These are phyloP conservation scores for Parazoanthus swiftii DNA, from an alignment of 92 coral and sea anemone species.

Conservation along the genomic window DNA sequence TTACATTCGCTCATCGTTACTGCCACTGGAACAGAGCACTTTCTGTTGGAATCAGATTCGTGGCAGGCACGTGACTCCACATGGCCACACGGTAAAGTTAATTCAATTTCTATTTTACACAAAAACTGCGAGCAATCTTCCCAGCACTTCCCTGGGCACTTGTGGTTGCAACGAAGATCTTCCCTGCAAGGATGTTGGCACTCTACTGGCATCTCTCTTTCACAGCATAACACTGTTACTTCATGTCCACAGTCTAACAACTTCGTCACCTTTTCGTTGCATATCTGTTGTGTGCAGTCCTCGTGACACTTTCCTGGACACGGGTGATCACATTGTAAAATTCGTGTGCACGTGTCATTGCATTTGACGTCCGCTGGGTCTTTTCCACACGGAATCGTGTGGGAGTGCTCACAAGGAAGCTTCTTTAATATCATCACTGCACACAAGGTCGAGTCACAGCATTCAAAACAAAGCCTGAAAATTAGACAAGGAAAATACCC, in stretches of 20 bases:
- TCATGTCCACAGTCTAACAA: constrained; percentile 46
- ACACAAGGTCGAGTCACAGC: constrained; percentile 47
- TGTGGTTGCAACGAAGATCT: constrained; percentile 11
- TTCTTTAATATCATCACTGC: constrained; percentile 17
- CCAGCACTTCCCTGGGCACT: constrained; percentile 22
- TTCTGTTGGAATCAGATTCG: background rate
- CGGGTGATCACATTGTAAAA: constrained; percentile 64
- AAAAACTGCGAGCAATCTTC: constrained; percentile 34
- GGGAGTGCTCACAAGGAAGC: constrained; percentile 59
- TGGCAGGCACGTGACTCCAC: background rate
- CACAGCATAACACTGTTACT: background rate
- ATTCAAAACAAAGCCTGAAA: constrained; percentile 35
- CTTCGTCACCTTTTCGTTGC: constrained; percentile 44
- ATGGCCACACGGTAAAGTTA: constrained; percentile 20
- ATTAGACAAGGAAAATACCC: background rate
- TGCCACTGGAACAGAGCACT: constrained; percentile 19
- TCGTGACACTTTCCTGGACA: constrained; percentile 65
- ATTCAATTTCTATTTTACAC: constrained; percentile 15
- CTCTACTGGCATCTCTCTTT: background rate
- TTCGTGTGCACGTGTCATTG: constrained; percentile 39
- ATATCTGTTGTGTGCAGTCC: constrained; percentile 45
- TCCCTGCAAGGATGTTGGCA: constrained; percentile 15
- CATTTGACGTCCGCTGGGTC: constrained; percentile 44
- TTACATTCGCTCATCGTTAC: constrained; percentile 7
- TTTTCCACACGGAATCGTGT: constrained; percentile 55